Percentiles rank a stretch among this genome's conserved stretches.
Evolutionary conservation across 2,113 vertebrate genomes (phyloP).

Genomic region (Cephalopterus ornatus): DNA sequence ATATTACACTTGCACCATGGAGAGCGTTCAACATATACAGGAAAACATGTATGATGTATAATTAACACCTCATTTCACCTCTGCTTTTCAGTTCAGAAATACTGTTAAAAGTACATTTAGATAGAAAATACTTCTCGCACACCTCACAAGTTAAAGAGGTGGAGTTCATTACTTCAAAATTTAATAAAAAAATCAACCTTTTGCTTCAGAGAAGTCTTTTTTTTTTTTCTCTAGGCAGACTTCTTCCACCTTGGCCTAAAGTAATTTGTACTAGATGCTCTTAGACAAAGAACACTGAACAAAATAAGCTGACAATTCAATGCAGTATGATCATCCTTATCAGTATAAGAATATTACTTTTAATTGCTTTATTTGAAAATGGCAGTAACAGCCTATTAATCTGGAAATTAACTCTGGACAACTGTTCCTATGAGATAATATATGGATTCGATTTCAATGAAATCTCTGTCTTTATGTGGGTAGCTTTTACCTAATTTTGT

Average conservation of each 20-base stretch:
- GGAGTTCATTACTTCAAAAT: background rate
- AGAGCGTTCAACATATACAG: background rate
- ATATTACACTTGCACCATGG: background rate
- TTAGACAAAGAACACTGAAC: background rate
- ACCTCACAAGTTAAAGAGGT: background rate
- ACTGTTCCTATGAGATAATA: constrained; percentile 37
- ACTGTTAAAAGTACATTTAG: background rate
- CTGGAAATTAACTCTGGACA: constrained; percentile 31
- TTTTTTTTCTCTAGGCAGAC: background rate
- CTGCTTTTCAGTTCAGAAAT: constrained; percentile 9
- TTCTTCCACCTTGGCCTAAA: background rate
- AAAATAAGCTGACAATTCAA: background rate
- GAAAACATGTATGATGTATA: background rate
- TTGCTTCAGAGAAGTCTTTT: background rate
- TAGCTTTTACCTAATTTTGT: constrained; percentile 43
- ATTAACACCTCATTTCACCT: background rate
- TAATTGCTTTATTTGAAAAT: constrained; percentile 34
- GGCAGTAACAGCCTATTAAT: constrained; percentile 5
- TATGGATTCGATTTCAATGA: constrained; percentile 3
- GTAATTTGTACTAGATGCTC: background rate
- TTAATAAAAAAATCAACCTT: background rate
- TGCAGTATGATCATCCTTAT: background rate
- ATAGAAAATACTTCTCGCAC: background rate
- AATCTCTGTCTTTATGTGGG: constrained; percentile 24
- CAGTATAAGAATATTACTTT: constrained; percentile 12